Evolutionary conservation across 2,797 vertebrate species (phyloP).

Genomic region (Melanotaenia parkinsoni): DNA sequence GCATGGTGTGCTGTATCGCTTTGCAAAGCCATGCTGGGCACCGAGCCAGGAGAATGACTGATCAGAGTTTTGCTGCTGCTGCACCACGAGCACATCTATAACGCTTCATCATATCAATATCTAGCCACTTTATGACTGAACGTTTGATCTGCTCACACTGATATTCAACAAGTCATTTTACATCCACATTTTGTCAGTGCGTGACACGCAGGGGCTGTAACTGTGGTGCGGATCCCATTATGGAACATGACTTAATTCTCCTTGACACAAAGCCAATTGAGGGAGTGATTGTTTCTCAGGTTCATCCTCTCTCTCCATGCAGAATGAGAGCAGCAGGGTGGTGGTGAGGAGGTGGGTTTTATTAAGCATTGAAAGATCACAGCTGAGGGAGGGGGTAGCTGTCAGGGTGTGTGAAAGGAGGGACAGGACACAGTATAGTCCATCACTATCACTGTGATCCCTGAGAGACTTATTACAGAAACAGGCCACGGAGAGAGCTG

Average conservation of each 20-base stretch:
- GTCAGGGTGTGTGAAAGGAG: conserved; percentile 50
- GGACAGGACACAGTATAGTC: conserved; percentile 51
- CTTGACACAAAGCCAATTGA: conserved; percentile 74
- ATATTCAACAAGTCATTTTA: conserved; percentile 63
- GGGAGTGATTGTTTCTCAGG: conserved; percentile 72
- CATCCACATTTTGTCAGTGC: conserved; percentile 39
- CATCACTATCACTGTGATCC: conserved; percentile 73
- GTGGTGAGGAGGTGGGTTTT: conserved; percentile 10
- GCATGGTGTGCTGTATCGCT: conserved; percentile 11
- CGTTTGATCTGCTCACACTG: conserved; percentile 32
- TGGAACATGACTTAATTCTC: conserved; percentile 68
- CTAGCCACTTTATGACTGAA: conserved; percentile 28
- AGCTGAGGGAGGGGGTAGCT: conserved; percentile 53
- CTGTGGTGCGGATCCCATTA: conserved; percentile 43
- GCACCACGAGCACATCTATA: conserved; percentile 5
- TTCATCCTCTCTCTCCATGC: conserved; percentile 46
- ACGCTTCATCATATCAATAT: conserved; percentile 45
- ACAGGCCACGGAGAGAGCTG: conserved; percentile 67
- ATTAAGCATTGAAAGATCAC: conserved; percentile 51
- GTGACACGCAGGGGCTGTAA: conserved; percentile 30
- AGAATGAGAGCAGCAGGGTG: conserved; percentile 16
- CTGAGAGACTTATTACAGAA: conserved; percentile 84
- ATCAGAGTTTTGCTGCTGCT: conserved; percentile 34
- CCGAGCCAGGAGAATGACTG: conserved; percentile 32
- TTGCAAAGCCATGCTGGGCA: conserved; percentile 30